Evolutionary conservation across 2,797 vertebrate genomes (phyloP).

Genomic region (Lutjanus campechanus): DNA sequence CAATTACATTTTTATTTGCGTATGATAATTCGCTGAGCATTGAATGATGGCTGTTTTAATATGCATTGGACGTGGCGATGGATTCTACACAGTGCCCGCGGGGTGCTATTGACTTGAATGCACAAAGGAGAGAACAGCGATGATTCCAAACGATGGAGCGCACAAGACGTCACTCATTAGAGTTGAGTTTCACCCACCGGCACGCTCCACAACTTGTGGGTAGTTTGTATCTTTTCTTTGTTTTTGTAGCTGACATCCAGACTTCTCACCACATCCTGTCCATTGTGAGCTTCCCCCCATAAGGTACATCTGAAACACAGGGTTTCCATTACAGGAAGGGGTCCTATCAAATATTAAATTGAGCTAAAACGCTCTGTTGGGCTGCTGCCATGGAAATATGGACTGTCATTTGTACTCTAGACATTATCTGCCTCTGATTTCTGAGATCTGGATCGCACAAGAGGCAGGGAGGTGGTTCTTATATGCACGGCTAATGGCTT

Average conservation of each 20-base stretch:
- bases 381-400: slow-evolving; percentile 75
- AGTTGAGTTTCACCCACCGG: not conserved
- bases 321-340: slow-evolving; percentile 68
- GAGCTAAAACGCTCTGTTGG: slow-evolving; percentile 68
- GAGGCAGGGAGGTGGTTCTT: slow-evolving; percentile 49
- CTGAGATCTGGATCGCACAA: slow-evolving; percentile 62
- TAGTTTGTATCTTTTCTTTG: slow-evolving; percentile 28
- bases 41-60: slow-evolving; percentile 34
- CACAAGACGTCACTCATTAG: not conserved
- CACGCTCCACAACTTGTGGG: slow-evolving; percentile 8
- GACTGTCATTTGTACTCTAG: slow-evolving; percentile 74
- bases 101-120: not conserved
- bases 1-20: slow-evolving; percentile 58
- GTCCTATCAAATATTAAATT: slow-evolving; percentile 75
- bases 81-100: not conserved
- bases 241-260: slow-evolving; percentile 12
- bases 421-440: slow-evolving; percentile 75
- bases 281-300: slow-evolving; percentile 25
- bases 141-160: not conserved
- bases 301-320: slow-evolving; percentile 39
- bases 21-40: slow-evolving; percentile 38
- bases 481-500: slow-evolving; percentile 75
- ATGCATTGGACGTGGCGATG: slow-evolving; percentile 7
- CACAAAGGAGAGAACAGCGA: slow-evolving; percentile 4
- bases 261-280: slow-evolving; percentile 28